These are phyloP conservation scores for Etheostoma spectabile DNA, from an alignment of 2,113 vertebrate genomes.

Conservation along the genomic window DNA sequence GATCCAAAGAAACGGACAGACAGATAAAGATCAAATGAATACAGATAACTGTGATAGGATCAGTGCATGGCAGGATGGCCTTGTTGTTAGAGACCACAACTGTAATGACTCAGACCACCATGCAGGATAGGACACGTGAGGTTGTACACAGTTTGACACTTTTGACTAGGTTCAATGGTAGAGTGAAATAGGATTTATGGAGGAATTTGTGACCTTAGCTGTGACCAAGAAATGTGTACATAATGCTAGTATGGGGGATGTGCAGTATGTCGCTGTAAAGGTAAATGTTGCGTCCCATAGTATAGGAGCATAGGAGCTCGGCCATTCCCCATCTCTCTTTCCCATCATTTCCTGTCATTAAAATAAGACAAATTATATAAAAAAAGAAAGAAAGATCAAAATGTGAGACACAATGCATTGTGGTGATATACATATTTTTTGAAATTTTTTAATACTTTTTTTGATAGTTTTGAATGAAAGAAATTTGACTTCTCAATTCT, in stretches of 20 bases:
- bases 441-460: neutral
- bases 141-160: neutral
- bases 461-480: neutral
- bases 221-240: neutral
- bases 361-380: neutral
- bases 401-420: neutral
- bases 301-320: too few relatives aligned
- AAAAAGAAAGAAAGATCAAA: neutral
- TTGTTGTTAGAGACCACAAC: neutral
- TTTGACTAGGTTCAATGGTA: neutral
- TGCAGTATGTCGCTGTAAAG: neutral
- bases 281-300: neutral
- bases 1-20: conserved; percentile 7
- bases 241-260: neutral
- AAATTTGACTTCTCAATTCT: neutral
- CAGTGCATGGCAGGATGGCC: neutral
- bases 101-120: conserved; percentile 12
- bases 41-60: conserved; percentile 21
- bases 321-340: neutral
- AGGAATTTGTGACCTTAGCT: neutral
- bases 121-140: neutral
- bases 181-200: neutral
- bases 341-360: neutral
- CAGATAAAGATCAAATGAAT: conserved; percentile 5
- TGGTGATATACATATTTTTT: neutral